Percentiles rank a stretch among this genome's conserved stretches.
phyloP scores from a whole-genome alignment of 2,888 invertebrate genomes.

The Eupithecia tripunctaria region DNA sequence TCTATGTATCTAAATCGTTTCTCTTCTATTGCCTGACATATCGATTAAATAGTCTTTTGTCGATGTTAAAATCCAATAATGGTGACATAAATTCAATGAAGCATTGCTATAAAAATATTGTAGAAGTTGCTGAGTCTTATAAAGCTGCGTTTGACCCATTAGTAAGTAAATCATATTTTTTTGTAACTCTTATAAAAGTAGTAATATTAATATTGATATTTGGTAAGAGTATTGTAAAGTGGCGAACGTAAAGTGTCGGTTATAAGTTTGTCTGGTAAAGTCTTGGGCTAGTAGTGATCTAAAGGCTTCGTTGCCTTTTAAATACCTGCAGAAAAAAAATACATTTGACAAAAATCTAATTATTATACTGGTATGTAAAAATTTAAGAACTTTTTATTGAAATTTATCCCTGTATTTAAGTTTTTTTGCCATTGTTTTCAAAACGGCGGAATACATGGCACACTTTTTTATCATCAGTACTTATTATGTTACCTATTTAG shows the following conservation, averaged over 20 bases:
- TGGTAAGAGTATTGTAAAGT: neutral
- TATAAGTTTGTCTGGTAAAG: too few relatives aligned
- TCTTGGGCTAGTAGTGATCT: too few relatives aligned
- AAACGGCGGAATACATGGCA: neutral
- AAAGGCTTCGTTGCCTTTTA: too few relatives aligned
- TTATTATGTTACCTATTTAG: too few relatives aligned
- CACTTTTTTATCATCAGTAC: neutral
- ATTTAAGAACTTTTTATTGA: too few relatives aligned
- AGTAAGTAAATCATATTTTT: neutral
- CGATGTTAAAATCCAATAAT: neutral
- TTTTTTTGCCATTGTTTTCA: neutral
- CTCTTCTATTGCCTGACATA: slow-evolving; percentile 1
- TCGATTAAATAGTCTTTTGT: neutral
- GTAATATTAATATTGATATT: neutral
- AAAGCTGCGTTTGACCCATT: slow-evolving; percentile 11
- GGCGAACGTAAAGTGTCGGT: neutral
- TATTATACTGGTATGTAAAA: too few relatives aligned
- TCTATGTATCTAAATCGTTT: slow-evolving; percentile 4
- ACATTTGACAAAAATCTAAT: too few relatives aligned
- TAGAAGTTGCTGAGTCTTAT: slow-evolving; percentile 6
- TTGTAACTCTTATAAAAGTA: neutral
- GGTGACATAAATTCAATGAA: neutral
- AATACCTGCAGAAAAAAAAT: too few relatives aligned
- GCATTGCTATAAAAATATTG: neutral
- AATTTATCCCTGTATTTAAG: neutral